Evolutionary conservation across 1,140 invertebrate genomes (phyloP).

Genomic region (Danaus melanippus): DNA sequence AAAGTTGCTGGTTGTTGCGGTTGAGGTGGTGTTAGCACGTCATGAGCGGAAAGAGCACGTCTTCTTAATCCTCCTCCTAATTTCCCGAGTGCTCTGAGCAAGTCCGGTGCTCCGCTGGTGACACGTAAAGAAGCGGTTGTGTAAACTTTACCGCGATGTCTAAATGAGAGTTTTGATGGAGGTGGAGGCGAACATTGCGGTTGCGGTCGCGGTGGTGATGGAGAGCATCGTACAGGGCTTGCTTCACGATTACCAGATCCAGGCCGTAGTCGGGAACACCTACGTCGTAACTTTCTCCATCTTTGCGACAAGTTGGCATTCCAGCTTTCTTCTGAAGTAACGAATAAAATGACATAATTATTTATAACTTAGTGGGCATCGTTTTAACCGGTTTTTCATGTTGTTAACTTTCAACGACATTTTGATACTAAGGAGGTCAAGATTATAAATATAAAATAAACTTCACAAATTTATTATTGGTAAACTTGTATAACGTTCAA

Average conservation of each 20-base stretch:
- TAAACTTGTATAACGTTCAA: no score
- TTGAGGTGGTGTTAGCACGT: constrained; percentile 73
- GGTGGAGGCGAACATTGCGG: constrained; percentile 54
- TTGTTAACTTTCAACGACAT: constrained; percentile 2
- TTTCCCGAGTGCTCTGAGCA: constrained; percentile 77
- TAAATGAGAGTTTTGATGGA: constrained; percentile 63
- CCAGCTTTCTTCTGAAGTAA: constrained; percentile 79
- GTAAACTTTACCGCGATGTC: constrained; percentile 71
- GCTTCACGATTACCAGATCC: constrained; percentile 66
- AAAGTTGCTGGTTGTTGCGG: constrained; percentile 73
- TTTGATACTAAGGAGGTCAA: no score
- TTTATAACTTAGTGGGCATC: constrained; percentile 1
- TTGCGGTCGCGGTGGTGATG: constrained; percentile 65
- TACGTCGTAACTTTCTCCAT: constrained; percentile 78
- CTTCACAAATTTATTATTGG: no score
- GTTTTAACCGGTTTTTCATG: constrained; percentile 8
- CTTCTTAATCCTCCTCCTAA: constrained; percentile 77
- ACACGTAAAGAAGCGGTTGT: constrained; percentile 76
- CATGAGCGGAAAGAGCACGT: constrained; percentile 77
- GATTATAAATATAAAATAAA: no score
- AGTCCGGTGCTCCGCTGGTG: constrained; percentile 75
- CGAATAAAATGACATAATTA: constrained; percentile 11
- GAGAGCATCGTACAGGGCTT: constrained; percentile 67
- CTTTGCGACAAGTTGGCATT: constrained; percentile 82
- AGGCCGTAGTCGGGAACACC: constrained; percentile 76